A percentile compares a stretch with the other conserved stretches of the same genome.
Conservation (phyloP, 1,140 invertebrate genomes). For the Aricia agestis region DNA sequence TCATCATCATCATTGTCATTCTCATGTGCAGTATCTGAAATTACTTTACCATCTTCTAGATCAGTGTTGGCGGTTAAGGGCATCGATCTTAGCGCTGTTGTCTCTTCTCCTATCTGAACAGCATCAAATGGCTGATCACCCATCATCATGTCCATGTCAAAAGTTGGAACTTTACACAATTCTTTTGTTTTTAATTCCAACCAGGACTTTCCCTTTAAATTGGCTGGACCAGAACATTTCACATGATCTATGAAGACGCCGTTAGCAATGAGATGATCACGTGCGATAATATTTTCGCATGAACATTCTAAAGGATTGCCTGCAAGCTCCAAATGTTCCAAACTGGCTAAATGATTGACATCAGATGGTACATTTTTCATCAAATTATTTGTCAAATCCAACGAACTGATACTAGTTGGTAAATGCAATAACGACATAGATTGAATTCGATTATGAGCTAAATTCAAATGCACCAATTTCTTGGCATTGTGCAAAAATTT, state of each 20-base stretch:
- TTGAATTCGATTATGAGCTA: conserved; percentile 77
- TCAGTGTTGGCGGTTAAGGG: conserved; percentile 54
- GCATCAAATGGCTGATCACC: conserved; percentile 75
- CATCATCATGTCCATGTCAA: conserved; percentile 77
- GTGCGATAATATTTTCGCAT: conserved; percentile 76
- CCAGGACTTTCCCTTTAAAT: conserved; percentile 74
- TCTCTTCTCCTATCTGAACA: conserved; percentile 54
- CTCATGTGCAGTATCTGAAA: conserved; percentile 43
- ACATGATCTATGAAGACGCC: conserved; percentile 76
- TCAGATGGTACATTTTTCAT: conserved; percentile 77
- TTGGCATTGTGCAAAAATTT: conserved; percentile 76
- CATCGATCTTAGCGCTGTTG: conserved; percentile 60
- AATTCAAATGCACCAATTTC: conserved; percentile 77
- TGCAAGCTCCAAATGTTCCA: conserved; percentile 76
- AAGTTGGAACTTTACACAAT: conserved; percentile 67
- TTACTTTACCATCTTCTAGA: conserved; percentile 62
- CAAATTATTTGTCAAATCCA: conserved; percentile 79
- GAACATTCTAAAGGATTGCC: conserved; percentile 79
- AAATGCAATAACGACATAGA: conserved; percentile 70
- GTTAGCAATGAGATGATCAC: conserved; percentile 72
- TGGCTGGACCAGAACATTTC: conserved; percentile 72
- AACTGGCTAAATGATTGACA: conserved; percentile 67
- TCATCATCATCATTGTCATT: conserved; percentile 74
- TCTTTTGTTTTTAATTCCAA: conserved; percentile 76
- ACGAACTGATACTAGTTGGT: conserved; percentile 77